Evolutionary conservation across 2,113 vertebrate genomes (phyloP).

Genomic region (Egretta garzetta): DNA sequence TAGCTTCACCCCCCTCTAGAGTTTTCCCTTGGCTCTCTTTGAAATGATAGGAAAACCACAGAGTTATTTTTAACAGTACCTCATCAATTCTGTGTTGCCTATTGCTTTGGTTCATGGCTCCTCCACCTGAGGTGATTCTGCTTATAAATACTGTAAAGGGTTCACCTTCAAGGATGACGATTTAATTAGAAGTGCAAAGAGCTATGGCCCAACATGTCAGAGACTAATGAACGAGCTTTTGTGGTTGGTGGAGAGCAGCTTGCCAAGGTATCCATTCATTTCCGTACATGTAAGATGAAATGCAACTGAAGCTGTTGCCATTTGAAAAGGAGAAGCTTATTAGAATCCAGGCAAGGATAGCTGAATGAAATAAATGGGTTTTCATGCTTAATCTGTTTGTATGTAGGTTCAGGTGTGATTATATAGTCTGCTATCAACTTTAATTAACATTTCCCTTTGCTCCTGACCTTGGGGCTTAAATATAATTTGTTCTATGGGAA

Average conservation of each 20-base stretch:
- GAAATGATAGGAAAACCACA: not conserved
- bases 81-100: not conserved
- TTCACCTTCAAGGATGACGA: constrained; percentile 49
- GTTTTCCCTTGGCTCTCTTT: not conserved
- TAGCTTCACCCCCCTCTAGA: not conserved
- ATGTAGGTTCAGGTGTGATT: constrained; percentile 31
- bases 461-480: constrained; percentile 23
- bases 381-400: constrained; percentile 26
- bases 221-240: not conserved
- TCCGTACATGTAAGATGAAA: not conserved
- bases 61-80: constrained; percentile 33
- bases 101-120: not conserved
- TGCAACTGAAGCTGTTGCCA: not conserved
- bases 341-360: not conserved
- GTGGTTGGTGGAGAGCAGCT: not conserved
- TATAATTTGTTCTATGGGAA: constrained; percentile 1
- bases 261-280: constrained; percentile 12
- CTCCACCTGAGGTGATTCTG: not conserved
- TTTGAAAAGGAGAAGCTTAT: constrained; percentile 21
- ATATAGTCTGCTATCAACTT: constrained; percentile 16
- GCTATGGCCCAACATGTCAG: constrained; percentile 11
- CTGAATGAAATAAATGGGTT: constrained; percentile 10
- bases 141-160: constrained; percentile 8
- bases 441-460: constrained; percentile 49
- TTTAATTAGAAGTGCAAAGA: constrained; percentile 47